Conservation (phyloP, 2,113 vertebrate species). For the Narcine bancroftii region DNA sequence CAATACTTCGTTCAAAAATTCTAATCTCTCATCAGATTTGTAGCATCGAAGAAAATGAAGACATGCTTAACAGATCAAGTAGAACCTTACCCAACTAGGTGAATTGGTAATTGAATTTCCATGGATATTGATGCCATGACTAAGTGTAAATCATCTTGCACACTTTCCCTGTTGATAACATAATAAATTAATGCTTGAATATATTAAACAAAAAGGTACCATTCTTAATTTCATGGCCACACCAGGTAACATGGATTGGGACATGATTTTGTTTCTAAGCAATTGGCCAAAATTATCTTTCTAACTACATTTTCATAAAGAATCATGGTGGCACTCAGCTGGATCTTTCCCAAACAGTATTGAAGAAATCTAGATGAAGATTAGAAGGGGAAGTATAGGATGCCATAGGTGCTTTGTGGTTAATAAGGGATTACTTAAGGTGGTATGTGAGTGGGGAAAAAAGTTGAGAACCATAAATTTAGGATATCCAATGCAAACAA, state of each 20-base stretch:
- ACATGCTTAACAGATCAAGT: not conserved
- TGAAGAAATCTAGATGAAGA: not conserved
- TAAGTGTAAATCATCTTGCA: slow-evolving; percentile 66
- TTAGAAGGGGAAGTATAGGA: too few relatives aligned
- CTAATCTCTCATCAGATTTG: not conserved
- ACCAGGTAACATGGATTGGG: not conserved
- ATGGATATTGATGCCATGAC: slow-evolving; percentile 60
- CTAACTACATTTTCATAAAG: not conserved
- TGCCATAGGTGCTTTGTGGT: too few relatives aligned
- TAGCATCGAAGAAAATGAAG: not conserved
- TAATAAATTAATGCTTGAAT: slow-evolving; percentile 1
- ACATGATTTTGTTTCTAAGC: not conserved
- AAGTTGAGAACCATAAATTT: too few relatives aligned
- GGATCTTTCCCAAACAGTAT: not conserved
- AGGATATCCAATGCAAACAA: too few relatives aligned
- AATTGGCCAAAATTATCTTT: not conserved
- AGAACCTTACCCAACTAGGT: slow-evolving; percentile 12
- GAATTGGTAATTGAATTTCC: slow-evolving; percentile 46
- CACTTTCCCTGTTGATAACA: slow-evolving; percentile 63
- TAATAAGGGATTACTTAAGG: too few relatives aligned
- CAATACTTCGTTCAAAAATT: not conserved
- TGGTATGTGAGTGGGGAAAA: too few relatives aligned
- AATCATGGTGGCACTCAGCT: not conserved
- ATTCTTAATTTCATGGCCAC: slow-evolving; percentile 2
- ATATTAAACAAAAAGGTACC: not conserved